These are phyloP conservation scores for Melinaea menophilus DNA, from an alignment of 2,888 invertebrate species.

Conservation along the genomic window DNA sequence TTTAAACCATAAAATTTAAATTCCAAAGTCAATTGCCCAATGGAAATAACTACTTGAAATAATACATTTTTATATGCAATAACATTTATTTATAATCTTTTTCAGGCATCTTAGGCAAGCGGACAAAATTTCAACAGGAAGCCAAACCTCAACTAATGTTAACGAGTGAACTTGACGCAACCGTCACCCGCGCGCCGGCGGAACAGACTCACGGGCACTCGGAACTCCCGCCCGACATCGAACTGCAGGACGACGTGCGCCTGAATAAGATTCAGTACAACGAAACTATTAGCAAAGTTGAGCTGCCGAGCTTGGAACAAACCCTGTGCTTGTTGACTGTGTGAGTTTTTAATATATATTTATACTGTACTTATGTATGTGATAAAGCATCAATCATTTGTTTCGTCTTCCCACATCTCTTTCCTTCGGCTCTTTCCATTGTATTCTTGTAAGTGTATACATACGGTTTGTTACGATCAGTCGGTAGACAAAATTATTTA, in stretches of 20 bases:
- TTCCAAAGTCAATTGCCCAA: no score
- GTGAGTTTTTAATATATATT: constrained; percentile 67
- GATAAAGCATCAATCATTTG: no score
- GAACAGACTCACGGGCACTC: constrained; percentile 70
- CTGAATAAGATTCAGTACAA: constrained; percentile 86
- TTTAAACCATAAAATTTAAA: no score
- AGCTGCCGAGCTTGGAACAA: constrained; percentile 85
- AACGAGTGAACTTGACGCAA: constrained; percentile 74
- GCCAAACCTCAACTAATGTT: constrained; percentile 90
- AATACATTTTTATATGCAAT: not conserved
- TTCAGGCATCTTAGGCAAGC: constrained; percentile 88
- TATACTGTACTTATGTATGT: not conserved
- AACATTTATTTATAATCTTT: constrained; percentile 16
- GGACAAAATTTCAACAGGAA: constrained; percentile 92
- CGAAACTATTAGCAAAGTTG: constrained; percentile 69
- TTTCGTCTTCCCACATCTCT: no score
- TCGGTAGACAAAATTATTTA: no score
- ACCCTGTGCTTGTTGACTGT: constrained; percentile 87
- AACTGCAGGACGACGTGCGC: constrained; percentile 91
- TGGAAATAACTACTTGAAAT: no score
- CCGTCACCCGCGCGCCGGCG: constrained; percentile 61
- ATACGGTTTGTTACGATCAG: no score
- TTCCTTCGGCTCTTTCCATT: no score
- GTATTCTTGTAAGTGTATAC: no score
- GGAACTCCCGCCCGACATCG: constrained; percentile 81